Conservation (phyloP, 2,113 vertebrate species). For the Syngnathus typhle region DNA sequence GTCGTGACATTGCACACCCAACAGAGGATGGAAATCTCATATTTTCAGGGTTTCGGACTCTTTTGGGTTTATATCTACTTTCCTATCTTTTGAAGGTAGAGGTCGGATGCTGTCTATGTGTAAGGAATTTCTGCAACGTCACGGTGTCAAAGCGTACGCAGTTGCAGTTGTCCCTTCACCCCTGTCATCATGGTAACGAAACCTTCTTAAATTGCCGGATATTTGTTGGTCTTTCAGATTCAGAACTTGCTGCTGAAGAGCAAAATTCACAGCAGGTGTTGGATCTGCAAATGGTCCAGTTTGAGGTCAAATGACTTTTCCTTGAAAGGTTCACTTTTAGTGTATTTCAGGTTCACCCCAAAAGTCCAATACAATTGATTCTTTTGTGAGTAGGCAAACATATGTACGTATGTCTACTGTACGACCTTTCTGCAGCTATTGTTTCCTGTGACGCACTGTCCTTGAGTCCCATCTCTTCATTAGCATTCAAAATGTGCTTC, state of each 20-base stretch:
- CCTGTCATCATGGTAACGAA: neutral
- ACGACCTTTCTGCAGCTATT: slow-evolving; percentile 4
- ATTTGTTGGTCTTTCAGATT: no score
- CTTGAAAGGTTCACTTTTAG: neutral
- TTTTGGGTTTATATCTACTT: slow-evolving; percentile 6
- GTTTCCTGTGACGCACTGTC: slow-evolving; percentile 23
- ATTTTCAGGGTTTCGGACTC: slow-evolving; percentile 12
- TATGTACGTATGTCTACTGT: neutral
- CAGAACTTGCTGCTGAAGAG: no score
- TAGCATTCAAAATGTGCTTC: slow-evolving; percentile 37
- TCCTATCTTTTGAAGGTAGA: neutral
- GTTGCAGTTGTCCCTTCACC: neutral
- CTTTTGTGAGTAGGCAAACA: neutral
- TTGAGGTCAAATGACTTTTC: neutral
- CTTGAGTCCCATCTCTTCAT: slow-evolving; percentile 46
- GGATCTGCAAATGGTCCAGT: no score
- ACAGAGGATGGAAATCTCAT: neutral
- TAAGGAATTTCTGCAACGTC: neutral
- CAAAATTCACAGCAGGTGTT: no score
- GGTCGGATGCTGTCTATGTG: neutral
- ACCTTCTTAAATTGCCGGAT: neutral
- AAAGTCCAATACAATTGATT: neutral
- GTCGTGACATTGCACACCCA: neutral
- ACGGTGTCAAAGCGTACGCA: neutral
- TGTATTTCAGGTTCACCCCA: neutral